These are phyloP conservation scores for Sylvilagus bachmani DNA, from an alignment of 2,113 vertebrate species.

Conservation along the genomic window DNA sequence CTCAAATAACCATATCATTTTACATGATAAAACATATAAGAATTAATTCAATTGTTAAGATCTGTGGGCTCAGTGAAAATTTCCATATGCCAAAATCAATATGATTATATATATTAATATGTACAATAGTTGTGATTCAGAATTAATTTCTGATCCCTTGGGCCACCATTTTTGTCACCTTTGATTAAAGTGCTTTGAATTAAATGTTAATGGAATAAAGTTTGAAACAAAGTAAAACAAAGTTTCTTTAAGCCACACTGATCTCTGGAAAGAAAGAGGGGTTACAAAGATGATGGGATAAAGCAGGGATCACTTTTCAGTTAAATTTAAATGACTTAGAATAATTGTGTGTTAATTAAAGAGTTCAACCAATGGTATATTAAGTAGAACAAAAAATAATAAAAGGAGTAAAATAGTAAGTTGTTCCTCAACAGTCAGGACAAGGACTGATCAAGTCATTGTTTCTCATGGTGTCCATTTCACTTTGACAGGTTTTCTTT, in stretches of 20 bases:
- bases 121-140: slow-evolving; percentile 54
- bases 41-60: slow-evolving; percentile 39
- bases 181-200: slow-evolving; percentile 73
- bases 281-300: not conserved
- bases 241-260: slow-evolving; percentile 65
- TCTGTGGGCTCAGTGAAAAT: not conserved
- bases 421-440: no score
- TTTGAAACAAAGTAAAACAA: slow-evolving; percentile 61
- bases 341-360: no score
- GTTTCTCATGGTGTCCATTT: no score
- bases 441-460: no score
- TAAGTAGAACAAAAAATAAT: no score
- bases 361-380: no score
- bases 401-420: no score
- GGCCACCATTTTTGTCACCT: slow-evolving; percentile 63
- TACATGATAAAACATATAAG: not conserved
- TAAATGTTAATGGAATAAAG: slow-evolving; percentile 57
- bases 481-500: no score
- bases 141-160: slow-evolving; percentile 70
- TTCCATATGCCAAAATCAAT: slow-evolving; percentile 41
- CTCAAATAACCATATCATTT: not conserved
- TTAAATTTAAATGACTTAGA: no score
- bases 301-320: not conserved
- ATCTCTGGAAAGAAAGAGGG: slow-evolving; percentile 56
- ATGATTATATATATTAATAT: slow-evolving; percentile 34